Base-by-base conservation (phyloP, 2,888 invertebrate species). In the Cancer borealis region DNA sequence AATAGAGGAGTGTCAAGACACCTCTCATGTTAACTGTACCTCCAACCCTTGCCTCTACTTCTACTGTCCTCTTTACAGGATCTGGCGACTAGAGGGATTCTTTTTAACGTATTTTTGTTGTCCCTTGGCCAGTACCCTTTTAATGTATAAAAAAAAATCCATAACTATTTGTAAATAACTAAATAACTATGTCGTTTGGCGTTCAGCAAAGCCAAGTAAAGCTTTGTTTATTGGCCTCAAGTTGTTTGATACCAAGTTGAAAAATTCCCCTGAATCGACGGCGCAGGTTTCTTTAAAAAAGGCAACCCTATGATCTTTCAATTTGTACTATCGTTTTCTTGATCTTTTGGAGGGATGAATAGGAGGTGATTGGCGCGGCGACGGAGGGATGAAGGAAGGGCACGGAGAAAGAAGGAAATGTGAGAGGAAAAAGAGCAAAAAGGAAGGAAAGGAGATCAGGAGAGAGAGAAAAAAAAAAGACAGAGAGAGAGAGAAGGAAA, bases 281-380 rank as follows among this genome's bases (percentile, higher is more conserved):
- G 14, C 30, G 12, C 79, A 79, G 30, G 79, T 79, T 79, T 26
- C 26, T 79, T 30, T 30, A 26, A 17, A 17, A 17, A 14, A 39
- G 30, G 39, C 10, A 84, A 30, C 39, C 39, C 30, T 84, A 39
- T 84, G 84, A 39, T 84, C 14, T 14, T 84, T 39, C 84, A 30
- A 84, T 39, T 39, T 39, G 30, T 84, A 84, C 6, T 39, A 84
- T 30, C 39, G 39, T 84, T 84, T 39, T 84, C 84, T 39, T 39
- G 84, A 84, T 84, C 84, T 39, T 84, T 84, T 84, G 39, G 39
- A 8, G 14, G 39, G 39, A 84, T 84, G 84, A 39, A 84, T 84
- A n/a, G 84, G 3, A 14, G 17, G 84, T 84, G 84, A 84, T 84
- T 84, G 84, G 84, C 30, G 30, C 84, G 17, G 39, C 39, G 39